Percentiles rank a stretch among this genome's conserved stretches.
These are phyloP conservation scores for Salticus scenicus DNA, from an alignment of 2,888 invertebrate species.

Conservation along the genomic window DNA sequence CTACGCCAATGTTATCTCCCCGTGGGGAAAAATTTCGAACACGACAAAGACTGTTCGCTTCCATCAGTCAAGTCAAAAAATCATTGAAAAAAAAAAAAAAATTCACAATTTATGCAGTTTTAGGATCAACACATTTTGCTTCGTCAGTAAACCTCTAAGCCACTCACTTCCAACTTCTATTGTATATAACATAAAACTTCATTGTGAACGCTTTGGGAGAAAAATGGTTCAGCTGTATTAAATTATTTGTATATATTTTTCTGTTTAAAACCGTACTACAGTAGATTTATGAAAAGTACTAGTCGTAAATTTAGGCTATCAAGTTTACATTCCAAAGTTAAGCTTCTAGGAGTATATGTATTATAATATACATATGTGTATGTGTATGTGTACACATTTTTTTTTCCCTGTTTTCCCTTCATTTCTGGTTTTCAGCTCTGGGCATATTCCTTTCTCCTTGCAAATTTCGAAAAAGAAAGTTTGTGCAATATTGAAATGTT, in stretches of 20 bases:
- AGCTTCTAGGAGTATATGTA: too few species aligned
- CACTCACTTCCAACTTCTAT: background rate
- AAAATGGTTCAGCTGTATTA: background rate
- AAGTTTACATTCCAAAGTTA: too few species aligned
- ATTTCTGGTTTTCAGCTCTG: too few species aligned
- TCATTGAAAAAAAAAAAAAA: slow-evolving; percentile 24
- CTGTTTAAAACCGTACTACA: too few species aligned
- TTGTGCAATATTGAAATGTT: too few species aligned
- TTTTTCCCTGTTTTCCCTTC: too few species aligned
- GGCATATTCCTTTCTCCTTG: too few species aligned
- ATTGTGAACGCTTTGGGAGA: background rate
- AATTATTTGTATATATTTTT: background rate
- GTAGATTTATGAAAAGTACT: too few species aligned
- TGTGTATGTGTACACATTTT: too few species aligned
- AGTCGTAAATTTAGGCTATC: too few species aligned
- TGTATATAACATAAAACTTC: background rate
- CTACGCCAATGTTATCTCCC: slow-evolving; percentile 50
- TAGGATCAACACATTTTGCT: background rate
- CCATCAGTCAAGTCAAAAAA: slow-evolving; percentile 41
- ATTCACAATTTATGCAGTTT: slow-evolving; percentile 31
- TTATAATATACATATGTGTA: too few species aligned
- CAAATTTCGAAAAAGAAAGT: too few species aligned
- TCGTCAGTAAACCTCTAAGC: background rate
- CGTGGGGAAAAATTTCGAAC: slow-evolving; percentile 39
- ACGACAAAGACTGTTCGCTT: slow-evolving; percentile 43